Evolutionary conservation across 2,797 vertebrate species (phyloP), one percentile per base, ranked within the genome.

Genomic region (Anisognathus igniventris): DNA sequence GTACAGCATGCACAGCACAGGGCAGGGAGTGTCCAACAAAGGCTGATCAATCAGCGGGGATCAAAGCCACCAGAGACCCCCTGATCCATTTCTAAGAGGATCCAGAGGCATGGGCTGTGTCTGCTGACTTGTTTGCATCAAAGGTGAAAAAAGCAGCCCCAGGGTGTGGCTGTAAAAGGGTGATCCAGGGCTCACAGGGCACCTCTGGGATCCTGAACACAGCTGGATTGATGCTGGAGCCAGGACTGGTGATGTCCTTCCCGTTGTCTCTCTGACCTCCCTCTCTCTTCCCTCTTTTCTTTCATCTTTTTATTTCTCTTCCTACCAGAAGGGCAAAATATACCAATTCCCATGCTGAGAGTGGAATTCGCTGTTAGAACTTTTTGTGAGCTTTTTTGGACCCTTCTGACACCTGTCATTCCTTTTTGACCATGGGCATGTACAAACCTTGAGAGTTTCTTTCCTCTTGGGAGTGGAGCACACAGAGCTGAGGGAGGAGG

Each of bases 171-270:
- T 50, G 3, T 37, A 10, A 62, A 62, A 57, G 21, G 20, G 44
- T 57, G 50, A 57, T 11, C 5, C 10, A 64, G 31, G 12, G 57
- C 17, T 50, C 75, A 27, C 22, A 78, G 61, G 28, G 33, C 61
- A 44, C 16, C 12, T 50, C 30, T 25, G 33, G 76, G 25, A 33
- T 42, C 54, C 54, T 47, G 40, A 35, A 16, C 18, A 16, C 24
- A 65, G 51, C 16, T 57, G 68, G 58, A 39, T 12, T 0, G 0
- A 11, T 22, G n/a, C 39, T 2, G 2, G 9, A 66, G 39, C 12
- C 33, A 61, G 54, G 24, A 66, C 9, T 51, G 37, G 39, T n/a
- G 35, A 48, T 54, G 35, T 48, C 48, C 33, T 54, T 37, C 12
- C n/a, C 21, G 40, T 30, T 1, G 0, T 27, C 51, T 33, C 17